phyloP scores from a whole-genome alignment of 2,797 vertebrate species.

The Myiotriccus ornatus region DNA sequence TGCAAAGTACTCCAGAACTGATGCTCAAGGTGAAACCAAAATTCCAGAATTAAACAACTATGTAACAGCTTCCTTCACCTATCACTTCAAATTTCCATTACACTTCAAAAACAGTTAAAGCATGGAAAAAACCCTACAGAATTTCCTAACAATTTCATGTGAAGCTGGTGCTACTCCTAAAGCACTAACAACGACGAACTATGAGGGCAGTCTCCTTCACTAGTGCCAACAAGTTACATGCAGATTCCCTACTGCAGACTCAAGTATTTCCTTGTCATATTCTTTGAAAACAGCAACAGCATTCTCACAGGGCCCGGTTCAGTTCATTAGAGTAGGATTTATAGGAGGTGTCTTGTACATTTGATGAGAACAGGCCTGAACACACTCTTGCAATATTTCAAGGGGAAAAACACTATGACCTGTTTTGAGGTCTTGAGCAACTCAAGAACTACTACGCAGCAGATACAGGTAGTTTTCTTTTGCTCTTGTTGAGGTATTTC shows the following conservation, averaged over 20 bases:
- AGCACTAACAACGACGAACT: neutral
- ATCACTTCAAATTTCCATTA: neutral
- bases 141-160: neutral
- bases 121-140: neutral
- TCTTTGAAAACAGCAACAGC: neutral
- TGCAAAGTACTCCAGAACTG: neutral
- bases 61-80: neutral
- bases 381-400: neutral
- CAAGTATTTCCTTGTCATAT: neutral
- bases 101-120: neutral
- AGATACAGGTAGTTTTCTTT: neutral
- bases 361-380: neutral
- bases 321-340: neutral
- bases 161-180: neutral
- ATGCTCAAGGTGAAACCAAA: neutral
- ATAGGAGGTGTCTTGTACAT: neutral
- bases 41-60: neutral
- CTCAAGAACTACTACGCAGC: neutral
- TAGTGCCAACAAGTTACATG: neutral
- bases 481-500: neutral
- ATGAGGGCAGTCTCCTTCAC: neutral
- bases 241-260: neutral
- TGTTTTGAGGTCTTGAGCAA: neutral
- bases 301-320: neutral
- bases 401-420: neutral